Percentiles rank a stretch among this genome's conserved stretches.
Conservation (phyloP, 1,140 invertebrate species). For the Berghia stephanieae region DNA sequence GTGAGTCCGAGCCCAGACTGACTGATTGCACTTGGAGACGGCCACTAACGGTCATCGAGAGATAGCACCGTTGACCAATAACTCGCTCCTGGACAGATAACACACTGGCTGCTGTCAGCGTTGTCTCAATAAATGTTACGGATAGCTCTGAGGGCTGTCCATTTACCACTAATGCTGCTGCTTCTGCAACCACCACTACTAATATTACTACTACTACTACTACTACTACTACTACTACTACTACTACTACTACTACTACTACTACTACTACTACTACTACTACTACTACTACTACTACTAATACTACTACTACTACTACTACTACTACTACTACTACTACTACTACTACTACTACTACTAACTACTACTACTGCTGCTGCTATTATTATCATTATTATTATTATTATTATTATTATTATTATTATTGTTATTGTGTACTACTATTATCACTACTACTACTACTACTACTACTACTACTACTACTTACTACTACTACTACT, state of each 20-base stretch:
- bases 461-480: too few relatives aligned
- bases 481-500: too few relatives aligned
- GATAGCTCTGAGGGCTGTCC: too few relatives aligned
- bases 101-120: too few relatives aligned
- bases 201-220: constrained; percentile 6
- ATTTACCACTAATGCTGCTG: not conserved
- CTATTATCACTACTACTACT: too few relatives aligned
- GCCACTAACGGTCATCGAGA: too few relatives aligned
- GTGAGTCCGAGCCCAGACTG: too few relatives aligned
- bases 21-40: too few relatives aligned
- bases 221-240: not conserved
- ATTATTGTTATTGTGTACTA: not conserved
- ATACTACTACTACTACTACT: constrained; percentile 1
- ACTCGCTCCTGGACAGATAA: too few relatives aligned
- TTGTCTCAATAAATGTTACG: too few relatives aligned
- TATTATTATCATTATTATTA: not conserved
- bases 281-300: constrained; percentile 17
- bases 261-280: constrained; percentile 8
- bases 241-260: constrained; percentile 13
- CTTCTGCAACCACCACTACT: not conserved
- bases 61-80: too few relatives aligned
- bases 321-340: not conserved
- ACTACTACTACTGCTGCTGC: not conserved
- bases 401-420: not conserved
- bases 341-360: not conserved